Percentiles rank a stretch among this genome's conserved stretches.
phyloP scores from a whole-genome alignment of 2,888 invertebrate genomes.

The Pantelozetes paolii region DNA sequence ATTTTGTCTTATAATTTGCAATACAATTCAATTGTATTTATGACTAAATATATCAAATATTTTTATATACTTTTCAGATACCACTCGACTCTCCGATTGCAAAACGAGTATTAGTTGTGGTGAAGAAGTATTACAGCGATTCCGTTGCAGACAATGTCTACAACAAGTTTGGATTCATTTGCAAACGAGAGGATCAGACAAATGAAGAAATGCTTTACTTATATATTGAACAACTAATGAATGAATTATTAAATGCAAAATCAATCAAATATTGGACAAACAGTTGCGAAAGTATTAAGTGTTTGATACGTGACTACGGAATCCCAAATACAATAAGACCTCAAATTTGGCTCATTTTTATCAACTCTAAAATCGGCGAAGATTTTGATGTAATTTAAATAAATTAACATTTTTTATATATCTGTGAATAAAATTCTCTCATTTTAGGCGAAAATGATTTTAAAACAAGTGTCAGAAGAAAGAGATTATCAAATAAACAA shows the following conservation, averaged over 20 bases:
- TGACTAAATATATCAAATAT: background rate
- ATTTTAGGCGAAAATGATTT: background rate
- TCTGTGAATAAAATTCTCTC: too few relatives aligned
- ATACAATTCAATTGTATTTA: background rate
- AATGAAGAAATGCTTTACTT: background rate
- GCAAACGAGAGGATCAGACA: background rate
- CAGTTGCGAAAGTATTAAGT: constrained; percentile 35
- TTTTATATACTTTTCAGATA: constrained; percentile 6
- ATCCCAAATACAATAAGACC: constrained; percentile 31
- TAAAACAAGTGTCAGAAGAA: background rate
- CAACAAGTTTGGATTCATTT: constrained; percentile 4
- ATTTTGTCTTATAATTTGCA: too few relatives aligned
- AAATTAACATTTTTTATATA: background rate
- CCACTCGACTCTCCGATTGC: background rate
- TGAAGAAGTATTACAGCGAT: background rate
- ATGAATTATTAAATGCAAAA: background rate
- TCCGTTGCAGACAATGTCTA: background rate
- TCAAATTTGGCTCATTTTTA: constrained; percentile 39
- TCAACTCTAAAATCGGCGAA: constrained; percentile 21
- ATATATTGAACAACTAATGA: background rate
- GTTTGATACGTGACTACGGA: constrained; percentile 36
- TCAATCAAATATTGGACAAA: constrained; percentile 13
- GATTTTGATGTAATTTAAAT: constrained; percentile 30
- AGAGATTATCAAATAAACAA: background rate
- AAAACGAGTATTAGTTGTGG: background rate